Base-by-base conservation (phyloP, 2,113 vertebrate species). In the Percina caprodes region DNA sequence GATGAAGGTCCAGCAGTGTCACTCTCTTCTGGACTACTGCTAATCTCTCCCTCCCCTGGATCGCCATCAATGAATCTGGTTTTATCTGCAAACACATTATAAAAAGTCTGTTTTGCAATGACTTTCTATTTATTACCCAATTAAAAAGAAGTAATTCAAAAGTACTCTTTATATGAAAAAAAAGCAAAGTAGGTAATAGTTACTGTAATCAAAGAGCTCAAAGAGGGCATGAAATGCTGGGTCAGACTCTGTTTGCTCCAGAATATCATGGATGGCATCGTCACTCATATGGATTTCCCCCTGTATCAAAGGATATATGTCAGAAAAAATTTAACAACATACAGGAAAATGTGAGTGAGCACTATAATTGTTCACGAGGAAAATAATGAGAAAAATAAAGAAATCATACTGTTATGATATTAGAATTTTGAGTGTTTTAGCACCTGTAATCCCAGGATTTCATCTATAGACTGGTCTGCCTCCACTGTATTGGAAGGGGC, bases 211-310 rank as follows among this genome's bases (percentile, higher is more conserved):
- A 82, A 99, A 99, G 52, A 99, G 96, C 86, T 99, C 98, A 93
- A 98, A 99, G 18, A 99, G 96, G 16, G 97, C 98, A 83, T 99
- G 98, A 92, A 99, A 99, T 51, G 97, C 98, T 67, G 98, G 98
- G 74, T 99, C 98, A 1, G 97, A 98, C 83, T 99, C 98, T 0
- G 98, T 99, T 89, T 99, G 97, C 79, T 97, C 96, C 79, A 99
- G 89, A 90, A 99, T 99, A 88, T 99, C 98, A 77, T 98, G 97
- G 85, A 99, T 99, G 74, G 97, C 98, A 86, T 97, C 98, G 78
- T 99, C 97, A 74, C 97, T 97, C 98, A 99, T 99, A 63, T 99
- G 98, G 77, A 99, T 98, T 94, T 99, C 98, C 79, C 94, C 97
- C 97, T 99, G 90, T 15, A 62, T 2, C 48, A 11, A 35, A 69